These are phyloP conservation scores for Uropsilus gracilis DNA, from an alignment of 2,113 vertebrate species.

Conservation along the genomic window DNA sequence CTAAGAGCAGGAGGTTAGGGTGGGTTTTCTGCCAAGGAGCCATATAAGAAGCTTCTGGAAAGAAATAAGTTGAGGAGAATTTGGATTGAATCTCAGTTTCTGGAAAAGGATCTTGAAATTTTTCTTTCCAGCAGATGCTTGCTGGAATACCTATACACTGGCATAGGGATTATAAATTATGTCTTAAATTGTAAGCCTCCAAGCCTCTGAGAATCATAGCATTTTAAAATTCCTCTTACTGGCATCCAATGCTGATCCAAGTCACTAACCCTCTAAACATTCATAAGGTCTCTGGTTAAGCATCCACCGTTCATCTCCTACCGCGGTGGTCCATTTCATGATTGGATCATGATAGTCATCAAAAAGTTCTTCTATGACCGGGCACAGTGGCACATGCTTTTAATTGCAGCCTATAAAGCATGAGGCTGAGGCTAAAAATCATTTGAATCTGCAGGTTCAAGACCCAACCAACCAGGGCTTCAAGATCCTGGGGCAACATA, in stretches of 20 bases:
- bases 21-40: neutral
- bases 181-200: neutral
- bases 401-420: too few species aligned
- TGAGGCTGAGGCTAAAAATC: too few species aligned
- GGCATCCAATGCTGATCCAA: neutral
- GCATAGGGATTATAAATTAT: neutral
- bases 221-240: neutral
- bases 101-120: slow-evolving; percentile 15
- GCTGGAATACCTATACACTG: neutral
- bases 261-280: neutral
- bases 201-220: neutral
- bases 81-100: neutral
- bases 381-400: too few species aligned
- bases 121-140: neutral
- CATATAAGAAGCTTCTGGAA: slow-evolving; percentile 9
- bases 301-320: neutral
- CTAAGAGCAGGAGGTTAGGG: neutral
- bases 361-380: neutral
- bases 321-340: neutral
- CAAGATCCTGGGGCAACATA: too few species aligned
- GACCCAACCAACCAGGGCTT: too few species aligned
- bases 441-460: too few species aligned
- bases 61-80: slow-evolving; percentile 31
- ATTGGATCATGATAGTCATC: neutral
- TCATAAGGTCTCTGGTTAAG: neutral